A percentile compares a stretch with the other conserved stretches of the same genome.
These are phyloP conservation scores for Tribolium freemani DNA, from an alignment of 2,888 invertebrate genomes.

Conservation along the genomic window DNA sequence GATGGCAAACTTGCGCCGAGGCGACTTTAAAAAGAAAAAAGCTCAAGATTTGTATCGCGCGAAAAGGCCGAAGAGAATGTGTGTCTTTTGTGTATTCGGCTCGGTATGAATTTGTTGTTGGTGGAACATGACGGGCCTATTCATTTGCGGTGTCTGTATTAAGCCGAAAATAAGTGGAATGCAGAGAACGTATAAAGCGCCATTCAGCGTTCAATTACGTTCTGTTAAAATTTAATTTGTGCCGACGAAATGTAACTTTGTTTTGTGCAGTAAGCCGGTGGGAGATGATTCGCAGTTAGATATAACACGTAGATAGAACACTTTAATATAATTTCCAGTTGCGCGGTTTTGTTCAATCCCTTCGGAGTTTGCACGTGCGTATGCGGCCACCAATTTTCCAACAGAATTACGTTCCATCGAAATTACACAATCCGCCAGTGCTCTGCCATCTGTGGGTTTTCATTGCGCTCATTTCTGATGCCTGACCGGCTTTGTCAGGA, in stretches of 20 bases:
- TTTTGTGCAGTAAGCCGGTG: conserved; percentile 61
- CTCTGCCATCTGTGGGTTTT: conserved; percentile 48
- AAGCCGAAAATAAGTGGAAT: conserved; percentile 67
- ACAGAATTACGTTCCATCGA: conserved; percentile 61
- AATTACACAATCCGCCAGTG: conserved; percentile 50
- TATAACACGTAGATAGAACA: conserved; percentile 58
- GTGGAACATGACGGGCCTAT: conserved; percentile 54
- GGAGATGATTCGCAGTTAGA: conserved; percentile 56
- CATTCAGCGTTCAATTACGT: conserved; percentile 67
- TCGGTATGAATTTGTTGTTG: conserved; percentile 50
- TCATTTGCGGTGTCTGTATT: conserved; percentile 65
- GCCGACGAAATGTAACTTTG: conserved; percentile 68
- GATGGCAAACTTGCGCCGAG: no score
- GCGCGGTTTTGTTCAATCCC: conserved; percentile 66
- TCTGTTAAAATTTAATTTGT: conserved; percentile 68
- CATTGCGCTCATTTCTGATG: conserved; percentile 46
- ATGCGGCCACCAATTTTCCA: conserved; percentile 63
- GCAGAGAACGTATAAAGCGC: conserved; percentile 65
- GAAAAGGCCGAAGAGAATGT: not conserved
- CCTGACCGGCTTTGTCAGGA: conserved; percentile 31
- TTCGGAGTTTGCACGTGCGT: conserved; percentile 65
- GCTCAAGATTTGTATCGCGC: not conserved
- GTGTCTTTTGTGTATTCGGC: not conserved
- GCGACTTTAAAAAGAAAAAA: not conserved
- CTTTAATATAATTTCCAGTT: conserved; percentile 67